phyloP scores from a whole-genome alignment of 2,113 vertebrate species.

The Sialia sialis region DNA sequence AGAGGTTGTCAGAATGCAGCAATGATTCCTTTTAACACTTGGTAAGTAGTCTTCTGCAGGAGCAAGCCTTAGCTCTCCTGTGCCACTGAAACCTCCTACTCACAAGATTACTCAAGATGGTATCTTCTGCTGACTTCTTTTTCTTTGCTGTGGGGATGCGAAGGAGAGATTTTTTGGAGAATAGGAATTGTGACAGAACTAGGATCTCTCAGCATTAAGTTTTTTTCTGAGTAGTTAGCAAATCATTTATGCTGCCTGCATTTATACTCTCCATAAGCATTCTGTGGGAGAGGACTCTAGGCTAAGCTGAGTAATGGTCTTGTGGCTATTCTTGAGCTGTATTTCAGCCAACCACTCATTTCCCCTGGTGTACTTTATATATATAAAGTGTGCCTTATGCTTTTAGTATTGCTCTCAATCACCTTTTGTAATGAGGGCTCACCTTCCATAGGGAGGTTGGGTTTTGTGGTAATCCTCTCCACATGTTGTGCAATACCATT shows the following conservation, averaged over 20 bases:
- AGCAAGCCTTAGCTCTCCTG: neutral
- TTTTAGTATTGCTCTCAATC: neutral
- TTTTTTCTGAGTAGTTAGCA: neutral
- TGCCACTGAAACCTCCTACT: neutral
- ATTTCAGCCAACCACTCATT: neutral
- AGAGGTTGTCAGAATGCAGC: neutral
- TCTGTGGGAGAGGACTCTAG: neutral
- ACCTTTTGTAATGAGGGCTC: neutral
- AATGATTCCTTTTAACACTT: neutral
- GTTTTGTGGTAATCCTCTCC: neutral
- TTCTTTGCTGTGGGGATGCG: neutral
- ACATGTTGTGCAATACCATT: neutral
- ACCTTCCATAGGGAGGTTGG: neutral
- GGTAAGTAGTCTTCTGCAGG: neutral
- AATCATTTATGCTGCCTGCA: neutral
- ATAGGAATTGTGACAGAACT: neutral
- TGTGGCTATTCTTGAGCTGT: neutral
- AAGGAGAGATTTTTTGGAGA: neutral
- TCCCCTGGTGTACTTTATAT: neutral
- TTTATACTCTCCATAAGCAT: neutral
- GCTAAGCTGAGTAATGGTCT: neutral
- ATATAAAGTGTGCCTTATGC: neutral
- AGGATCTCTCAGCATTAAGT: neutral
- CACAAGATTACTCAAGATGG: no score
- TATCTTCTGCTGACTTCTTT: neutral